Conservation (phyloP, 2,113 vertebrate species). For the Parotia lawesii region DNA sequence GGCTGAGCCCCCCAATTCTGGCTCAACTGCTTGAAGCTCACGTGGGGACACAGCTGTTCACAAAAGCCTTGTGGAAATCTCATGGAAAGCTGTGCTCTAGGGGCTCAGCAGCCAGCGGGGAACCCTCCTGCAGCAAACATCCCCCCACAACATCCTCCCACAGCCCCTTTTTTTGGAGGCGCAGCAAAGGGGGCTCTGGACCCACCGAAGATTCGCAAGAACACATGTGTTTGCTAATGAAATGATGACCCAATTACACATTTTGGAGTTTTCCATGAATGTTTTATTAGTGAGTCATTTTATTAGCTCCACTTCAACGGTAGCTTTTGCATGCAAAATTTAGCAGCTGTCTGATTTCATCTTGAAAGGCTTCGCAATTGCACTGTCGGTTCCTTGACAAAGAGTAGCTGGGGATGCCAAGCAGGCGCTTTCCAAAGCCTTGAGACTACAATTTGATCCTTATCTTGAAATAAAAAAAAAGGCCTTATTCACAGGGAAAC, state of each 20-base stretch:
- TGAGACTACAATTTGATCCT: background rate
- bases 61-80: background rate
- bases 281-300: constrained; percentile 61
- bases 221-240: background rate
- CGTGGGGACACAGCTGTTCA: rapidly evolving
- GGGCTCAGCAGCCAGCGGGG: background rate
- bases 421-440: background rate
- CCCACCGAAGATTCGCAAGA: rapidly evolving
- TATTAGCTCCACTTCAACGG: constrained; percentile 41
- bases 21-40: rapidly evolving
- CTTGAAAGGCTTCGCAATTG: constrained; percentile 8
- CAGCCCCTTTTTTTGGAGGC: background rate
- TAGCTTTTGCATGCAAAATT: constrained; percentile 56
- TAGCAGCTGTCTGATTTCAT: constrained; percentile 55
- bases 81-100: rapidly evolving
- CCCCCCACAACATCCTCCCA: too few relatives aligned
- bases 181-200: background rate
- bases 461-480: background rate
- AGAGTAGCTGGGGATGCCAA: background rate
- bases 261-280: constrained; percentile 51
- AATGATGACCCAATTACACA: constrained; percentile 58
- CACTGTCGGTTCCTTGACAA: background rate
- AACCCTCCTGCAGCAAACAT: background rate
- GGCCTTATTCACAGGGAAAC: background rate
- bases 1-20: background rate